These are phyloP conservation scores for Aporrectodea caliginosa DNA, from an alignment of 1,140 invertebrate species.

Conservation along the genomic window DNA sequence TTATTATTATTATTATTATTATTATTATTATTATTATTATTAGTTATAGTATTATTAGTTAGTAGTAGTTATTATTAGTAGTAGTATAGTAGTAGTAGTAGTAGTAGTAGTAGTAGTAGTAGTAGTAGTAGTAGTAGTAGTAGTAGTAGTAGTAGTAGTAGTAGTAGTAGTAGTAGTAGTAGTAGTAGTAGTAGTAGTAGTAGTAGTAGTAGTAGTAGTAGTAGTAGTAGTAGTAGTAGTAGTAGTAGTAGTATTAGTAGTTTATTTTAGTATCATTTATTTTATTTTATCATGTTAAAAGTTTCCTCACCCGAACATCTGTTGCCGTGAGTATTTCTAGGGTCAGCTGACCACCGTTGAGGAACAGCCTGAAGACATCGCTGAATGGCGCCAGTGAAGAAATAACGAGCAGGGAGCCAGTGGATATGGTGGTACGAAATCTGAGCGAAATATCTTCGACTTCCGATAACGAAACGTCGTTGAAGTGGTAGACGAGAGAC, in stretches of 20 bases:
- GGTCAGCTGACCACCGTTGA: not conserved
- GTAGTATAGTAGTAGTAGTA: not conserved
- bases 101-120: not conserved
- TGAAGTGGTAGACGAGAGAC: not conserved
- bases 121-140: not conserved
- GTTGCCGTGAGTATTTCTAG: not conserved
- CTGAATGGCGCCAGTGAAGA: not conserved
- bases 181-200: not conserved
- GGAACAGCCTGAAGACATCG: not conserved
- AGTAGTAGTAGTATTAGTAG: not conserved
- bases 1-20: too few species aligned
- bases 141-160: not conserved
- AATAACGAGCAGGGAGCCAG: not conserved
- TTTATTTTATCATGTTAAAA: too few species aligned
- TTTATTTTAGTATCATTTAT: too few species aligned
- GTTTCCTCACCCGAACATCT: not conserved
- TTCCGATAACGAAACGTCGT: not conserved
- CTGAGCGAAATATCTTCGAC: not conserved
- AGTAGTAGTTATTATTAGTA: too few species aligned
- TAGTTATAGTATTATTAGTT: too few species aligned
- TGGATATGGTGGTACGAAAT: not conserved
- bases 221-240: constrained; percentile 2
- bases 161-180: not conserved
- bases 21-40: too few species aligned
- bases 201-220: constrained; percentile 3